Conservation (phyloP, 2,888 invertebrate genomes). For the Oxytorus armatus region DNA sequence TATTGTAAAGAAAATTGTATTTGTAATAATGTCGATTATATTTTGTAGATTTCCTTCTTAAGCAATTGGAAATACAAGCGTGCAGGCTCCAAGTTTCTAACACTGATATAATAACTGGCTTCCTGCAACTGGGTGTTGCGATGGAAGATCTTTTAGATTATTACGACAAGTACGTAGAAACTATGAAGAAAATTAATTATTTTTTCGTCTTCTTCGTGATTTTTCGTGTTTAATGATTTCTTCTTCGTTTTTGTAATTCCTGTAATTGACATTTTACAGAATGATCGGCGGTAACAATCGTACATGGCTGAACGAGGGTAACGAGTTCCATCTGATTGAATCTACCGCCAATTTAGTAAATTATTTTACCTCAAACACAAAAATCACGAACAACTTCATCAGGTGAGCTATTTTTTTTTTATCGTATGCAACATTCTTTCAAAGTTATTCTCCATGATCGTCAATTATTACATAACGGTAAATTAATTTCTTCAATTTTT, state of each 20-base stretch:
- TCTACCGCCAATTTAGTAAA: slow-evolving; percentile 91
- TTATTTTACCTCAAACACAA: slow-evolving; percentile 88
- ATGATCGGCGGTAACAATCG: slow-evolving; percentile 93
- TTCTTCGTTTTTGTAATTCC: slow-evolving; percentile 13
- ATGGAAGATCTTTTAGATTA: slow-evolving; percentile 92
- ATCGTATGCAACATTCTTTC: background rate
- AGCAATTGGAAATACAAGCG: slow-evolving; percentile 91
- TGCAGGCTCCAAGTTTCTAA: slow-evolving; percentile 90
- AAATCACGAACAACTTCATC: slow-evolving; percentile 84
- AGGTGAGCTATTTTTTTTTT: slow-evolving; percentile 80
- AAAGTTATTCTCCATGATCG: too few species aligned
- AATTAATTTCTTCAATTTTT: slow-evolving; percentile 35
- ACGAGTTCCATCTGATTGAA: slow-evolving; percentile 93
- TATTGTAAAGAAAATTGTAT: slow-evolving; percentile 22
- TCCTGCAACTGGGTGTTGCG: slow-evolving; percentile 91
- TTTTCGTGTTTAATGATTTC: background rate
- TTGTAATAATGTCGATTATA: background rate
- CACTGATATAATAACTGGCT: slow-evolving; percentile 91
- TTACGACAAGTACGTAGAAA: slow-evolving; percentile 90
- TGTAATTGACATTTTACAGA: slow-evolving; percentile 83
- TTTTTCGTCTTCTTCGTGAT: background rate
- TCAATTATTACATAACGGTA: too few species aligned
- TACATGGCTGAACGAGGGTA: slow-evolving; percentile 93
- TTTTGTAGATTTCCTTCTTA: slow-evolving; percentile 90
- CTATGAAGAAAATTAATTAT: background rate